These are phyloP conservation scores for Proterorhinus semilunaris DNA, from an alignment of 2,113 vertebrate species.

Conservation along the genomic window DNA sequence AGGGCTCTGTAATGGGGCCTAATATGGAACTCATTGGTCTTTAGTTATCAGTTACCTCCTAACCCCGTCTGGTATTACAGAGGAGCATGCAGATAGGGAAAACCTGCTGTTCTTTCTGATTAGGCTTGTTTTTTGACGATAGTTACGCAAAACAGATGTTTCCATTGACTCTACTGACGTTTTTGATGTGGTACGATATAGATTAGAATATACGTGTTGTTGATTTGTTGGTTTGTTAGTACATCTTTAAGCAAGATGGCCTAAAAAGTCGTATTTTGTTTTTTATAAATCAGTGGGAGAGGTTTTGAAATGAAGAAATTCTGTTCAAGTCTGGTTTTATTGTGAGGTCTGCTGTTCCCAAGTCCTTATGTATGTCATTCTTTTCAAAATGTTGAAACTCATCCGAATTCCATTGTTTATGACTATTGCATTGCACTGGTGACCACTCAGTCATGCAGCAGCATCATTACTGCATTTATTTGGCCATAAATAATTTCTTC, in stretches of 20 bases:
- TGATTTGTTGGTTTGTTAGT: no score
- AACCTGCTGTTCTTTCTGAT: neutral
- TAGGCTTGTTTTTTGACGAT: neutral
- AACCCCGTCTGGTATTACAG: slow-evolving; percentile 6
- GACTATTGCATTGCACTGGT: neutral
- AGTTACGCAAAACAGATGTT: neutral
- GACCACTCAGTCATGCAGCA: neutral
- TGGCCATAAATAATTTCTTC: slow-evolving; percentile 13
- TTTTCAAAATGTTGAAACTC: neutral
- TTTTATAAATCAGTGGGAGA: neutral
- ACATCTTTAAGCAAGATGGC: no score
- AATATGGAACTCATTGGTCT: neutral
- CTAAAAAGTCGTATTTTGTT: no score
- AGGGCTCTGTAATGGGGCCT: slow-evolving; percentile 8
- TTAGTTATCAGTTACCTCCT: slow-evolving; percentile 34
- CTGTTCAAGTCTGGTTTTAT: neutral
- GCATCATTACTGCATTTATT: slow-evolving; percentile 27
- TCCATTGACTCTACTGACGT: neutral
- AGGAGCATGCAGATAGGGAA: slow-evolving; percentile 2
- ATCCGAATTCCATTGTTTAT: slow-evolving; percentile 1
- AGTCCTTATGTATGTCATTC: neutral
- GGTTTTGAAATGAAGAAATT: neutral
- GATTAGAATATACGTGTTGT: no score
- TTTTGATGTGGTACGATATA: neutral
- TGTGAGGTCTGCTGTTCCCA: neutral